Evolutionary conservation across 2,797 vertebrate genomes (phyloP), one percentile per base, ranked within the genome.

Genomic region (Orestias chungarensis): DNA sequence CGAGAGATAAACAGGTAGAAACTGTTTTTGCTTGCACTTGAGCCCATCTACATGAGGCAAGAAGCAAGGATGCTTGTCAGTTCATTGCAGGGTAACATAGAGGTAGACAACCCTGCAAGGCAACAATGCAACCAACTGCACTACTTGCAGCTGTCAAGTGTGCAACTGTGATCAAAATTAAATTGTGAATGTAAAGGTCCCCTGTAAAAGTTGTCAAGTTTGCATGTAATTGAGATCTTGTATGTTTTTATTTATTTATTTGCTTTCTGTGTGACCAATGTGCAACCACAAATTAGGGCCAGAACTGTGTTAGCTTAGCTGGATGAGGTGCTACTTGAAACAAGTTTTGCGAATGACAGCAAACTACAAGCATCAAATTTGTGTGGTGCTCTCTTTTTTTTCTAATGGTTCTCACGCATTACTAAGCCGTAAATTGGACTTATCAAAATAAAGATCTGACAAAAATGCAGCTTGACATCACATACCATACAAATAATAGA

Each of bases 311-410:
- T 38, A 14, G 10, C 17, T 62, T 25, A 14, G 14, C 35, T 62
- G 3, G n/a, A 33, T 64, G 33, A 52, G 10, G n/a, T 29, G 31
- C 38, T 71, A 3, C 49, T n/a, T n/a, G 31, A 46, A 61, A 35
- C 31, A 23, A 47, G 43, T 61, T 6, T 47, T 49, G 67, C 50
- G 43, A 69, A 66, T 76, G 55, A 57, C n/a, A 71, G 10, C 4
- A 57, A 33, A 55, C 33, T 47, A 62, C 35, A 59, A 72, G 20
- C 57, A 76, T 71, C 29, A 29, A 50, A 62, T 67, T 42, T 64
- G 12, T 44, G 4, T 46, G 10, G 0, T 27, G 49, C n/a, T 27
- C 40, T 43, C 42, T 68, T 3, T 57, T 40, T 46, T 64, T 40
- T 47, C 69, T 33, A n/a, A n/a, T n/a, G 4, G 43, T 62, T 62